Base-by-base conservation (phyloP, 1,140 invertebrate species). In the Drosophila bifasciata region DNA sequence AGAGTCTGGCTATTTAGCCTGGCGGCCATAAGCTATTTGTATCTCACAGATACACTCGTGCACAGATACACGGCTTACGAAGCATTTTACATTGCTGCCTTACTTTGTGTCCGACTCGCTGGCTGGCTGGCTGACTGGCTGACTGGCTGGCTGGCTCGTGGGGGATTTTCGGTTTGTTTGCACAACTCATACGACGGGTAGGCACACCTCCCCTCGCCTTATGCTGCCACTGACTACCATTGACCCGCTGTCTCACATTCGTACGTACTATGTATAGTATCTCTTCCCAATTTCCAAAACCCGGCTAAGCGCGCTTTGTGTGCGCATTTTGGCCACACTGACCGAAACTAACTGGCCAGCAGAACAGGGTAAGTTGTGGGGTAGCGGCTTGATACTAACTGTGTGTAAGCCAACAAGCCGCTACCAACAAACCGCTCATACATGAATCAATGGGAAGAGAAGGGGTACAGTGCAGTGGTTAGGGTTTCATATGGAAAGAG, bases 251-350 rank as follows among this genome's bases (percentile, higher is more conserved):
- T 45, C 70, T 75, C 43, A 72, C 49, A 50, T 77, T 80, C 63
- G 60, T 36, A 5, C 4, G 3, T 28, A 8, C 2, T n/a, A n/a
- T n/a, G n/a, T n/a, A n/a, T n/a, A n/a, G 8, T 66, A 68, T 74
- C 61, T 66, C 79, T 73, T 73, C 59, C 49, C 59, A 73, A 80
- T 77, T 86, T 74, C 60, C 64, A 80, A 80, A 73, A 73, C 80
- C 66, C 64, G 80, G 70, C 71, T 66, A 59, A 59, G 62, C 76
- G 66, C 66, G 56, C 73, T 43, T 36, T 75, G 60, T 80, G 61
- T 67, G 48, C 77, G 61, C 67, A 66, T 80, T 81, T 85, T 79
- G 78, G 80, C 81, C 81, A 77, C 63, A 70, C 48, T 74, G 68
- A 66, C 80, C 80, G 74, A 73, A 85, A 70, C 41, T 32, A 17